Evolutionary conservation across 2,113 vertebrate species (phyloP).

Genomic region (Silurus glanis): DNA sequence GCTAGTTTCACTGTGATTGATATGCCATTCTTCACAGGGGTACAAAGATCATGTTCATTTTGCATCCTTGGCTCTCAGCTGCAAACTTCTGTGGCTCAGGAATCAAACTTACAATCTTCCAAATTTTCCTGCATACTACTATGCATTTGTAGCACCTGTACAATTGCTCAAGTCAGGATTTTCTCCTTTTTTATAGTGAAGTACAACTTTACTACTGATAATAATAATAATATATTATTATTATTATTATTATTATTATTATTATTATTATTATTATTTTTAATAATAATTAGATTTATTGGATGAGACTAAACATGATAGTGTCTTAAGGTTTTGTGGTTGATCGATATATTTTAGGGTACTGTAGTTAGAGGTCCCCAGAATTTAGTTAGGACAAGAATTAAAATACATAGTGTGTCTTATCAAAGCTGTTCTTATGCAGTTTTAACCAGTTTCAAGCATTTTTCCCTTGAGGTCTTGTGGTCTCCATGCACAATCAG

Average conservation of each 20-base stretch:
- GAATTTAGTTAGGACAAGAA: too few species aligned
- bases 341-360: too few species aligned
- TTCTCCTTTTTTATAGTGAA: background rate
- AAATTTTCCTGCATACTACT: background rate
- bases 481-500: background rate
- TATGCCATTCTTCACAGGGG: background rate
- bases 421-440: background rate
- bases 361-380: too few species aligned
- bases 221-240: too few species aligned
- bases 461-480: background rate
- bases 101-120: background rate
- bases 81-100: background rate
- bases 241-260: too few species aligned
- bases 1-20: background rate
- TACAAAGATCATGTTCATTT: background rate
- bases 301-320: too few species aligned
- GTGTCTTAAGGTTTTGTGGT: too few species aligned
- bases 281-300: too few species aligned
- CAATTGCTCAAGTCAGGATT: background rate
- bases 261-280: too few species aligned
- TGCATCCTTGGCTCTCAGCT: background rate
- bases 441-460: background rate
- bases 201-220: background rate
- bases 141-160: background rate
- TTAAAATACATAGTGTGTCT: background rate